Base-by-base conservation (phyloP, 2,797 vertebrate species). In the Allobates femoralis region DNA sequence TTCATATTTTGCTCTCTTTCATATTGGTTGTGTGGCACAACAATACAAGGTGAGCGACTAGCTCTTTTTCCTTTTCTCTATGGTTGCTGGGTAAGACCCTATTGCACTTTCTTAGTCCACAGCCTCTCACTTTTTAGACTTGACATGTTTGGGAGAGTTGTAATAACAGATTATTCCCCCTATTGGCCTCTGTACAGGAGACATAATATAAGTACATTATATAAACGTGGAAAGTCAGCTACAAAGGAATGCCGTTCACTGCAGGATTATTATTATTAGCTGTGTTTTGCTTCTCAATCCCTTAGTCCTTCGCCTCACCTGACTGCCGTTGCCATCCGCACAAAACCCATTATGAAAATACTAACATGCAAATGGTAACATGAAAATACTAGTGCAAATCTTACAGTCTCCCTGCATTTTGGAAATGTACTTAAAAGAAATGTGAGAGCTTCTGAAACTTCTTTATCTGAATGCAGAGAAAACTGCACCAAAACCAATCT, bases 301-400 rank as follows among this genome's bases (percentile, higher is more conserved):
- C 90, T 90, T 90, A 91, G 90, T 91, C 89, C 30, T 30, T 58
- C 76, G 90, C 90, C 89, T 87, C 81, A 81, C 90, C 88, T 89
- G 89, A 90, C 90, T 82, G 87, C 53, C 78, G 83, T 81, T 89
- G 90, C 90, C 87, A 85, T 58, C 74, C 60, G 26, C 84, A 69
- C 58, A 85, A 64, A 71, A 53, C 19, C 32, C 30, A 60, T 3
- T 62, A 85, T 80, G 66, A 62, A 85, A 85, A 85, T 66, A 78
- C 30, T 15, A 62, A 30, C 19, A 79, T 85, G 84, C 84, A 85
- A 79, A 79, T 58, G 28, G 37, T 18, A 71, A 71, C 78, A 79
- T 79, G 76, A 66, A 79, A 85, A 85, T 60, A 23, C 34, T 18
- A 5, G 12, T 34, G 37, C 50, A 69, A 14, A 32, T 26, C 16